Conservation (phyloP, 2,888 invertebrate genomes). For the Parnassius glacialis region DNA sequence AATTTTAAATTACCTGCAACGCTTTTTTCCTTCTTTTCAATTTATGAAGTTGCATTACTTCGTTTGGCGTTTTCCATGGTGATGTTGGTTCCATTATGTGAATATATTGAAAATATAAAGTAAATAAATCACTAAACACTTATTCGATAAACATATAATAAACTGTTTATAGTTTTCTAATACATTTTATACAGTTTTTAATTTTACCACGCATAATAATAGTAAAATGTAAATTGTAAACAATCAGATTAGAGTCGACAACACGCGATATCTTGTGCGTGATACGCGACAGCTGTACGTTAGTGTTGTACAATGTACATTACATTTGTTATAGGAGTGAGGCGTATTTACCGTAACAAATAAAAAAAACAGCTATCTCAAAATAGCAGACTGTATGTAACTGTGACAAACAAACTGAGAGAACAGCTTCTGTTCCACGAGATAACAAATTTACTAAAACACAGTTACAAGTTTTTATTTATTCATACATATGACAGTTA, state of each 20-base stretch:
- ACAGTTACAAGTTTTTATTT: no score
- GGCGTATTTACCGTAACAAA: no score
- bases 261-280: no score
- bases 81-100: conserved; percentile 66
- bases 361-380: no score
- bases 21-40: conserved; percentile 89
- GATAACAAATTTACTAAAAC: no score
- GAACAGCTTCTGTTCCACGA: no score
- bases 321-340: no score
- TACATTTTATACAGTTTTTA: conserved; percentile 12
- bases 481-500: no score
- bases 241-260: not conserved
- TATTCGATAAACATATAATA: not conserved
- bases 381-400: no score
- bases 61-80: conserved; percentile 83
- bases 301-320: not conserved
- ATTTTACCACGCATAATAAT: conserved; percentile 16
- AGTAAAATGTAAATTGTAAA: conserved; percentile 10
- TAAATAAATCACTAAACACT: not conserved
- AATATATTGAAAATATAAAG: not conserved
- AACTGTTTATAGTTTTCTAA: not conserved
- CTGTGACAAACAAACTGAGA: no score
- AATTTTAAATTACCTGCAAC: conserved; percentile 81
- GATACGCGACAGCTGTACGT: not conserved
- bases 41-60: conserved; percentile 87